These are phyloP conservation scores for Amorpha juglandis DNA, from an alignment of 2,888 invertebrate genomes.

Conservation along the genomic window DNA sequence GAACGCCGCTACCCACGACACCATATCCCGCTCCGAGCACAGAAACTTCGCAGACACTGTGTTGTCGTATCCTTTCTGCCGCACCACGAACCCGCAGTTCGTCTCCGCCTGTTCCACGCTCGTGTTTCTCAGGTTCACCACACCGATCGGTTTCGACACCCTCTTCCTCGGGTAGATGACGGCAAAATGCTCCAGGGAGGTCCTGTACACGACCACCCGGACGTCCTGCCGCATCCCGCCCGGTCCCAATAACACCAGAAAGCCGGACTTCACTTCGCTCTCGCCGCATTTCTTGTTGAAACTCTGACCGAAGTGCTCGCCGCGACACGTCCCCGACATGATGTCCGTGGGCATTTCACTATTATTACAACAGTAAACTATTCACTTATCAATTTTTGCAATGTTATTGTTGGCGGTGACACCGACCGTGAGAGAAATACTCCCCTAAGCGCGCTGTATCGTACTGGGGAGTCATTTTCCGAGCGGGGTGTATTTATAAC, in stretches of 20 bases:
- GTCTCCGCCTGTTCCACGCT: constrained; percentile 78
- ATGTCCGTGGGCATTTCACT: constrained; percentile 72
- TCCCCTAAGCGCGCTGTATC: constrained; percentile 42
- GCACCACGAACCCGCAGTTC: constrained; percentile 81
- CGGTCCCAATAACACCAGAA: constrained; percentile 84
- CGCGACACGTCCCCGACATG: constrained; percentile 58
- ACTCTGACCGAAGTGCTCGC: constrained; percentile 68
- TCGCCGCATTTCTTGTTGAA: constrained; percentile 65
- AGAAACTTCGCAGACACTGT: constrained; percentile 85
- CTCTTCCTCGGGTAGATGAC: constrained; percentile 87
- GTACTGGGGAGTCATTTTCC: constrained; percentile 60
- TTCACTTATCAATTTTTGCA: constrained; percentile 52
- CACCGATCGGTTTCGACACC: constrained; percentile 85
- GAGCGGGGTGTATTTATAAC: constrained; percentile 59
- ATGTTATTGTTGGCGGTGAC: constrained; percentile 46
- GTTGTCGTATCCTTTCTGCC: constrained; percentile 86
- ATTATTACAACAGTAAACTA: constrained; percentile 50
- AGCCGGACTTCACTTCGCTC: constrained; percentile 86
- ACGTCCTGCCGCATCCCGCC: constrained; percentile 85
- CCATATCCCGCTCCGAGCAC: constrained; percentile 84
- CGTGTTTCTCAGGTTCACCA: constrained; percentile 85
- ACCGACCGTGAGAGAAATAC: constrained; percentile 40
- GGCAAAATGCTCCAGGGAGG: constrained; percentile 86
- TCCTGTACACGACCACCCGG: constrained; percentile 86
- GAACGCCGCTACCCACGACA: constrained; percentile 85